Evolutionary conservation across 2,888 invertebrate genomes (phyloP), one percentile per base, ranked within the genome.

Genomic region (Podotricha telesiphe): DNA sequence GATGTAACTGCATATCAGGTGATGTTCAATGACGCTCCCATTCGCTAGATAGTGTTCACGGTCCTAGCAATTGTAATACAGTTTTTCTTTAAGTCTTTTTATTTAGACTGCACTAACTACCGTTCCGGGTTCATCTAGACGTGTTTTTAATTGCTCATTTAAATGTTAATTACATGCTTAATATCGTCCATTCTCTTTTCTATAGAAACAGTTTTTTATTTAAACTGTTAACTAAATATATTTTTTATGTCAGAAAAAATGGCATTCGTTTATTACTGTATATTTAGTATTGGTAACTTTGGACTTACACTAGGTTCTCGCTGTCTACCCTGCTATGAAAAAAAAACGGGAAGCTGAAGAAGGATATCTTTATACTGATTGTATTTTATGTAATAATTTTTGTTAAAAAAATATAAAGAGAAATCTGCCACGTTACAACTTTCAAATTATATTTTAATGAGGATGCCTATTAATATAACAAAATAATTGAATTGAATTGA

Each of bases 1-100:
- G 59, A 68, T 34, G 65, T 67, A 65, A 71, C 59, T 22, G 50
- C 13, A 66, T 19, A 48, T 71, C 69, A 69, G 71, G 61, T 67
- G 69, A 71, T 67, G 42, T 28, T 69, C 65, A 71, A 66, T 66
- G 63, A 66, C 68, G 68, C 58, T 50, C 20, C 45, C 61, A 68
- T 62, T 65, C 50, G 62, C 42, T 45, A 45, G 37, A 53, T 68
- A 65, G 51, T 19, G 48, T 65, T 73, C 68, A 66, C 64, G 68
- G 68, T 67, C 67, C 47, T 42, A 67, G 6, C 66, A 67, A 68
- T 73, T 67, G 61, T 51, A n/a, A 17, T 48, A 20, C 47, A 6
- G 2, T 61, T 48, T 62, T 62, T 37, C 13, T 15, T n/a, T 10
- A n/a, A 34, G 17, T 13, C 37, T 15, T 34, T 8, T 7, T 1